Percentiles rank a stretch among this genome's conserved stretches.
Conservation (phyloP, 2,113 vertebrate species). For the Rhabdomys dilectus region DNA sequence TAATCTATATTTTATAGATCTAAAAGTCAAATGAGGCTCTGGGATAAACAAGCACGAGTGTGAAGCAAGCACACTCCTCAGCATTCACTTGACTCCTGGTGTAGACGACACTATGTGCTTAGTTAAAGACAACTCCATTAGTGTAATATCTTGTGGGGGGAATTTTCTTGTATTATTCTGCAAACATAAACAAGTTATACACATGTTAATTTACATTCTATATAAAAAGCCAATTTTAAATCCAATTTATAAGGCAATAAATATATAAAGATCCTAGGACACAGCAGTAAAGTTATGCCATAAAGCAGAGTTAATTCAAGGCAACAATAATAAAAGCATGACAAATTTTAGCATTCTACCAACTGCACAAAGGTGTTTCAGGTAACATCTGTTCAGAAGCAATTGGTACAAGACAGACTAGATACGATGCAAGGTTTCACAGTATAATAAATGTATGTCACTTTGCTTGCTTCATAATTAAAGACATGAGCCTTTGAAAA, state of each 20-base stretch:
- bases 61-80: conserved; percentile 71
- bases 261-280: conserved; percentile 84
- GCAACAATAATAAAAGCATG: conserved; percentile 88
- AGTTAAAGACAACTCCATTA: conserved; percentile 84
- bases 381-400: conserved; percentile 88
- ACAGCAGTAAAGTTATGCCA: conserved; percentile 86
- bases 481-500: conserved; percentile 81
- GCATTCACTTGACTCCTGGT: conserved; percentile 61
- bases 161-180: conserved; percentile 80
- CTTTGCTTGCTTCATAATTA: conserved; percentile 87
- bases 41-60: conserved; percentile 74
- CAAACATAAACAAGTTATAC: conserved; percentile 86
- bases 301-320: conserved; percentile 86
- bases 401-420: conserved; percentile 85
- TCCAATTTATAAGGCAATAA: conserved; percentile 84
- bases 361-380: conserved; percentile 84
- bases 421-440: conserved; percentile 86
- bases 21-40: conserved; percentile 81
- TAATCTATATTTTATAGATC: conserved; percentile 84
- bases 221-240: conserved; percentile 85
- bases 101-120: conserved; percentile 76
- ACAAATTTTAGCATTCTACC: conserved; percentile 86
- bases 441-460: conserved; percentile 83
- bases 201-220: conserved; percentile 87
- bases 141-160: conserved; percentile 67